phyloP scores from a whole-genome alignment of 2,888 invertebrate genomes.

The Hemistola chrysoprasaria region DNA sequence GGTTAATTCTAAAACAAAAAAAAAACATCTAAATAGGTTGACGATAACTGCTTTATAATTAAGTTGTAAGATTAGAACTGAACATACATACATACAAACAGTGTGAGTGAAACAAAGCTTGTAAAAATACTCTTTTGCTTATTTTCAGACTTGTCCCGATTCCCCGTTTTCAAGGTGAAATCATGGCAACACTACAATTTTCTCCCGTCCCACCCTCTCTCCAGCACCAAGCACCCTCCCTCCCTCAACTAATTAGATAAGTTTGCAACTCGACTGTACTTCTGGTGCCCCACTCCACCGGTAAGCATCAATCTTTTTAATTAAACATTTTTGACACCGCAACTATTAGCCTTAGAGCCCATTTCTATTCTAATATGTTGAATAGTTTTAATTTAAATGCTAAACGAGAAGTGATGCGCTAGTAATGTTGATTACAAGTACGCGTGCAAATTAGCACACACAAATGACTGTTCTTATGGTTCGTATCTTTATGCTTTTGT shows the following conservation, averaged over 20 bases:
- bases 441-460: not conserved
- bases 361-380: constrained; percentile 67
- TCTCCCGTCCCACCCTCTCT: constrained; percentile 6
- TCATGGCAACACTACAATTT: constrained; percentile 12
- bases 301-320: constrained; percentile 82
- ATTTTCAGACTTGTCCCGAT: too few relatives aligned
- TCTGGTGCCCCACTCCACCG: constrained; percentile 72
- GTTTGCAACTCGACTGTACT: constrained; percentile 81
- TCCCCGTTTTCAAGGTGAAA: too few relatives aligned
- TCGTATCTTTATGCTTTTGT: too few relatives aligned
- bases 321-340: constrained; percentile 81
- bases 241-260: constrained; percentile 80
- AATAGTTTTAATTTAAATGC: constrained; percentile 65
- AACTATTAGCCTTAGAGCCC: constrained; percentile 75
- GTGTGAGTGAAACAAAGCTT: too few relatives aligned
- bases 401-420: constrained; percentile 43
- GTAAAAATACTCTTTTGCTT: too few relatives aligned
- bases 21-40: too few relatives aligned
- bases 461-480: constrained; percentile 1
- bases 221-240: constrained; percentile 27
- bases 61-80: too few relatives aligned
- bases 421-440: constrained; percentile 11
- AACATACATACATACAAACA: too few relatives aligned
- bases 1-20: too few relatives aligned
- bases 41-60: too few relatives aligned